phyloP scores from a whole-genome alignment of 2,113 vertebrate species.

The Mus spicilegus region DNA sequence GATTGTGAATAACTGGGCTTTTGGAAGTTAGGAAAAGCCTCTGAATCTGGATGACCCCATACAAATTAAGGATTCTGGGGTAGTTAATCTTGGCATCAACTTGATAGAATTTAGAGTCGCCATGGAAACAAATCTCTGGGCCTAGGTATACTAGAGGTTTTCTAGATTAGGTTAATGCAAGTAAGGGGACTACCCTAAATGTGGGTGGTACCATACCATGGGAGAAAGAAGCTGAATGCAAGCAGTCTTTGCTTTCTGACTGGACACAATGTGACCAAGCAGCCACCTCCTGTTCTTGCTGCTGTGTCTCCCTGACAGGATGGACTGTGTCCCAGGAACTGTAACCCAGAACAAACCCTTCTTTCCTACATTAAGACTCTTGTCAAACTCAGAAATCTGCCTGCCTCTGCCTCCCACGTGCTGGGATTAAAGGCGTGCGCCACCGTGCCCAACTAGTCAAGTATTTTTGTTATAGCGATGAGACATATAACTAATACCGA shows the following conservation, averaged over 20 bases:
- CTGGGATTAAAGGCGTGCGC: too few species aligned
- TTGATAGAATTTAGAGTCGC: neutral
- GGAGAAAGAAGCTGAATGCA: too few species aligned
- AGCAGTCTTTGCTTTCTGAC: neutral
- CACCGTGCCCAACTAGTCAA: too few species aligned
- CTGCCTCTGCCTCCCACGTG: too few species aligned
- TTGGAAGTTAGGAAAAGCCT: conserved; percentile 22
- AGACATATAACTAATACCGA: neutral
- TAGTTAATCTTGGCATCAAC: neutral
- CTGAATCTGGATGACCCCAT: neutral
- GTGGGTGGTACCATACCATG: neutral
- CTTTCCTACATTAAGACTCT: neutral
- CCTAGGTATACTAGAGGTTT: neutral
- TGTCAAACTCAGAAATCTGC: too few species aligned
- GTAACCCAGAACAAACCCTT: neutral
- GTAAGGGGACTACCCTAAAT: neutral
- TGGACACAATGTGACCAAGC: too few species aligned
- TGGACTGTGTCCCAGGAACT: neutral
- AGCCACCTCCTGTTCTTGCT: neutral
- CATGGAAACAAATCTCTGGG: neutral
- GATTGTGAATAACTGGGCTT: neutral
- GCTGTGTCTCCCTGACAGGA: neutral
- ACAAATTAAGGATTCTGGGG: neutral
- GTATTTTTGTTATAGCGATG: too few species aligned
- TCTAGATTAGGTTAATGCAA: neutral